phyloP scores from a whole-genome alignment of 2,888 invertebrate genomes.

The Sarcophaga caerulescens region DNA sequence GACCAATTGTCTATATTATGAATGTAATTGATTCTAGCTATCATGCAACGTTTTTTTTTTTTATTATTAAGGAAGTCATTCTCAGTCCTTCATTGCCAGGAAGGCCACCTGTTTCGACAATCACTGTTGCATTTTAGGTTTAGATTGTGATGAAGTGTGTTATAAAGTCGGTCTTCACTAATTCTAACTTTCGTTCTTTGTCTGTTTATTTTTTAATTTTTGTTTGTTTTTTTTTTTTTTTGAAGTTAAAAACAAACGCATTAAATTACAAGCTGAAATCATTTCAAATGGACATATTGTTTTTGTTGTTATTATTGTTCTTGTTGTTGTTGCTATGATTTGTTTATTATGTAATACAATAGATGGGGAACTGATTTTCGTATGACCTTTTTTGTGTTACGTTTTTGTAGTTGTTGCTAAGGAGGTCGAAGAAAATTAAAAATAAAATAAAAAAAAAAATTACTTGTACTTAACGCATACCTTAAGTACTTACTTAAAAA shows the following conservation, averaged over 20 bases:
- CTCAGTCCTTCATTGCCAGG: no score
- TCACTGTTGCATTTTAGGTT: no score
- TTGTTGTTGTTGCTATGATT: slow-evolving; percentile 8
- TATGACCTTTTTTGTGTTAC: slow-evolving; percentile 32
- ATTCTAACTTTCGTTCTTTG: background rate
- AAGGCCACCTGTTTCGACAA: no score
- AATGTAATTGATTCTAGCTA: no score
- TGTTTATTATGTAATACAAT: slow-evolving; percentile 27
- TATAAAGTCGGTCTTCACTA: background rate
- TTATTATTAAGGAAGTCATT: no score
- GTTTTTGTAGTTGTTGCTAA: background rate
- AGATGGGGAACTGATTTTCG: slow-evolving; percentile 27
- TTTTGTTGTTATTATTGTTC: background rate
- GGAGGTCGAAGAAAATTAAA: background rate
- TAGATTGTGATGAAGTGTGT: no score
- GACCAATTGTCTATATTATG: no score
- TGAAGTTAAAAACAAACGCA: slow-evolving; percentile 36
- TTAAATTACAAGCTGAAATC: slow-evolving; percentile 55
- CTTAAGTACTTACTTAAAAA: slow-evolving; percentile 43
- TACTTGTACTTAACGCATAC: slow-evolving; percentile 66
- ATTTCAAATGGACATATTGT: slow-evolving; percentile 26
- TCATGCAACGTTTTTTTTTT: no score
- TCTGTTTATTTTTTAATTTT: background rate
- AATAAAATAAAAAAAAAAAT: slow-evolving; percentile 37
- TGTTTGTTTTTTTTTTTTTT: background rate